Evolutionary conservation across 2,888 invertebrate species (phyloP).

Genomic region (Cephus nigrinus): DNA sequence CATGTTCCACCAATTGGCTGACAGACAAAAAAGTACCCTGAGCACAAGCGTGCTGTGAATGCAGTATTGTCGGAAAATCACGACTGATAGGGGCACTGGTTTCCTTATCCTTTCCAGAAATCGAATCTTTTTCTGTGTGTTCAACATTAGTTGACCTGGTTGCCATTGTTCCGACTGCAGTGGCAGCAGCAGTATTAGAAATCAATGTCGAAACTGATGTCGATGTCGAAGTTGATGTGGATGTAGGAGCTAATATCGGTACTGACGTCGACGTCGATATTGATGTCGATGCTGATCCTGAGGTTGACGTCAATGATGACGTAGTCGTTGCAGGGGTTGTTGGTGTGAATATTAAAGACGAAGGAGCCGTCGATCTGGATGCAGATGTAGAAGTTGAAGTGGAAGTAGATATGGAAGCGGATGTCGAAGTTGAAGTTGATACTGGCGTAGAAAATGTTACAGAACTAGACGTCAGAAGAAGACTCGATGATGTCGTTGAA

Average conservation of each 20-base stretch:
- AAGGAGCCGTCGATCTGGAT: neutral
- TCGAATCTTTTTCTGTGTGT: slow-evolving; percentile 38
- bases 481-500: neutral
- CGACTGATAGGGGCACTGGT: slow-evolving; percentile 36
- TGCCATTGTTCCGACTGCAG: neutral
- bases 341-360: neutral
- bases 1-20: slow-evolving; percentile 73
- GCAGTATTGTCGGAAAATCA: slow-evolving; percentile 54
- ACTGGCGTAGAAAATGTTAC: neutral
- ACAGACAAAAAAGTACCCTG: slow-evolving; percentile 71
- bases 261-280: neutral
- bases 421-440: neutral
- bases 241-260: neutral
- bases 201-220: neutral
- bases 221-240: neutral
- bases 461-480: neutral
- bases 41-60: slow-evolving; percentile 60
- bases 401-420: neutral
- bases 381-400: neutral
- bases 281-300: neutral
- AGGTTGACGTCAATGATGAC: neutral
- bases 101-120: slow-evolving; percentile 52
- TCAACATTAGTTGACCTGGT: slow-evolving; percentile 36
- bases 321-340: neutral
- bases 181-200: neutral